Evolutionary conservation across 2,888 invertebrate species (phyloP).

Genomic region (Tetramorium bicarinatum): DNA sequence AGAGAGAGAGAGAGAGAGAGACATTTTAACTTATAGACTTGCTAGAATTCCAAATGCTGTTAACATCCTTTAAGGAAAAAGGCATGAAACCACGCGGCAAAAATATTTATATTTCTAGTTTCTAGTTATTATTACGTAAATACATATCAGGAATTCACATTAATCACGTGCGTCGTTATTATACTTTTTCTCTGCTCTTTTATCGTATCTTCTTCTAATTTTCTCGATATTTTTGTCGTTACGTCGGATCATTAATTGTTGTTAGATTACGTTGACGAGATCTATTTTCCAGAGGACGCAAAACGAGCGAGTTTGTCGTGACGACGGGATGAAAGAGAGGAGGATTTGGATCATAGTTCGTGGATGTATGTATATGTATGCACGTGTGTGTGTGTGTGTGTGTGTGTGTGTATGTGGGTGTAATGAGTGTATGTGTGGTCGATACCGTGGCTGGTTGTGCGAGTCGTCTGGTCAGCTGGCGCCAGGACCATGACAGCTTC

Average conservation of each 20-base stretch:
- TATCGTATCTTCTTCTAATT: conserved; percentile 21
- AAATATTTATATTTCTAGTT: neutral
- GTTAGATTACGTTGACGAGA: conserved; percentile 34
- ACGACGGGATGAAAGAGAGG: conserved; percentile 12
- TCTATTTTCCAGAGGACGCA: conserved; percentile 29
- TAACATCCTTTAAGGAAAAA: neutral
- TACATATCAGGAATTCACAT: neutral
- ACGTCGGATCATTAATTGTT: conserved; percentile 31
- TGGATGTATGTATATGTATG: neutral
- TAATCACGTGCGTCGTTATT: conserved; percentile 4
- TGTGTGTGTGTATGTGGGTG: conserved; percentile 2
- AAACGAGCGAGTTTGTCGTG: conserved; percentile 37
- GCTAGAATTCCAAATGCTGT: neutral
- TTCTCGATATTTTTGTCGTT: neutral
- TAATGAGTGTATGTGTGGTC: conserved; percentile 34
- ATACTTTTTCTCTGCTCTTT: neutral
- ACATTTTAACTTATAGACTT: neutral
- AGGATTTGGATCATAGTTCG: conserved; percentile 42
- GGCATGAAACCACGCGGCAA: neutral
- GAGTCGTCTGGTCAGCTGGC: conserved; percentile 80
- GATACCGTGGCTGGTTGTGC: conserved; percentile 59
- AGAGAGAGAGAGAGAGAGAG: too few relatives aligned
- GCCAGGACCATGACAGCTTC: conserved; percentile 78
- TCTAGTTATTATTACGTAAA: neutral
- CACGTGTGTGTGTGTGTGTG: conserved; percentile 1